Evolutionary conservation across 1,140 invertebrate genomes (phyloP).

Genomic region (Chymomyza costata): DNA sequence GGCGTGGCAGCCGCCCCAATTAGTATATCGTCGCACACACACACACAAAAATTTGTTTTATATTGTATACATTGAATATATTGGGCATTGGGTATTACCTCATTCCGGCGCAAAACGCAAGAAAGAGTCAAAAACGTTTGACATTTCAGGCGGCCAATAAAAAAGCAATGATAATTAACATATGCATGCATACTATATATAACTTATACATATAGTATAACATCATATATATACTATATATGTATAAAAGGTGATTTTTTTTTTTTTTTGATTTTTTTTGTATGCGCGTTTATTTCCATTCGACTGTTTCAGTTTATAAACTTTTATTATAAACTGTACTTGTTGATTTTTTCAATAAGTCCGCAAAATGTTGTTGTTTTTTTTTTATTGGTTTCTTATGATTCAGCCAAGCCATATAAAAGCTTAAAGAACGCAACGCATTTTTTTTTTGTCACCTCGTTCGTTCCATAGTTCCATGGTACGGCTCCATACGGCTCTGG

Average conservation of each 20-base stretch:
- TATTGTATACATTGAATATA: constrained; percentile 31
- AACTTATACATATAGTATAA: constrained; percentile 35
- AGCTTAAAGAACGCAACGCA: constrained; percentile 28
- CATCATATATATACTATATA: constrained; percentile 12
- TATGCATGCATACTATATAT: constrained; percentile 30
- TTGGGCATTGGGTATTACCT: constrained; percentile 53
- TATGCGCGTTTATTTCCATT: constrained; percentile 71
- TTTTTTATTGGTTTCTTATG: constrained; percentile 27
- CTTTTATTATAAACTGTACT: constrained; percentile 65
- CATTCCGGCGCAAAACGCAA: constrained; percentile 40
- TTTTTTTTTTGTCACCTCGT: constrained; percentile 39
- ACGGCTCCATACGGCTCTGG: too few species aligned
- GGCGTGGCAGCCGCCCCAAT: constrained; percentile 30
- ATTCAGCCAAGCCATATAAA: constrained; percentile 32
- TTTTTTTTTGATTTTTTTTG: constrained; percentile 46
- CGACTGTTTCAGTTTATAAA: constrained; percentile 59
- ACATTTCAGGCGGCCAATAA: constrained; percentile 71
- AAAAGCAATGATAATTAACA: constrained; percentile 68
- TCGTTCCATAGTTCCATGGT: too few species aligned
- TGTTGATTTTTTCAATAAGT: constrained; percentile 52
- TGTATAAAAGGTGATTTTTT: constrained; percentile 38
- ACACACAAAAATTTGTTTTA: neutral
- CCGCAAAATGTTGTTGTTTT: constrained; percentile 15
- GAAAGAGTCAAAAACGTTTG: constrained; percentile 61
- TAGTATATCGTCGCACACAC: neutral